These are phyloP conservation scores for Clarias laeviceps DNA, from an alignment of 2,797 vertebrate species.

Conservation along the genomic window DNA sequence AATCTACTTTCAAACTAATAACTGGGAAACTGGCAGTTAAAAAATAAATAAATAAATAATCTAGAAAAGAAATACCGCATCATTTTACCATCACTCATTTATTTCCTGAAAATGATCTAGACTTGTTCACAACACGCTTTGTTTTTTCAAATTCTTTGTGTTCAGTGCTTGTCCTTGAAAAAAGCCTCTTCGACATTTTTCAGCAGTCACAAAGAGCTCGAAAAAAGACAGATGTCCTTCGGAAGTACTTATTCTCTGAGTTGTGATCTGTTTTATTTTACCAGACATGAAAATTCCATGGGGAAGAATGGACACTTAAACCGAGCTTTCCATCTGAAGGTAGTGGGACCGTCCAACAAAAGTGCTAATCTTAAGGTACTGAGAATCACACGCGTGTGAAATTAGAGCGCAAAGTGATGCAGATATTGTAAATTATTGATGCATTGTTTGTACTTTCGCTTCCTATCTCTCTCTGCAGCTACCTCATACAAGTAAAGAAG, in stretches of 20 bases:
- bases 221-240: constrained; percentile 20
- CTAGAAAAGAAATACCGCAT: neutral
- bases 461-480: constrained; percentile 56
- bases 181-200: neutral
- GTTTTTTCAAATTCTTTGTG: neutral
- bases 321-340: constrained; percentile 81
- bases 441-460: neutral
- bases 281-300: constrained; percentile 61
- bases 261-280: constrained; percentile 23
- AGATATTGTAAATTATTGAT: neutral
- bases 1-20: neutral
- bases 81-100: neutral
- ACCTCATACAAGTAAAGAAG: constrained; percentile 71
- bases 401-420: neutral
- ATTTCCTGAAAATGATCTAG: neutral
- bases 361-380: constrained; percentile 72
- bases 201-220: neutral
- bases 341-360: constrained; percentile 74
- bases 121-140: neutral
- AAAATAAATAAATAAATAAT: too few relatives aligned
- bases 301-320: constrained; percentile 75
- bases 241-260: constrained; percentile 1
- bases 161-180: neutral
- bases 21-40: neutral
- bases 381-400: neutral